Conservation (phyloP, 2,888 invertebrate species). For the Platycnemis pennipes region DNA sequence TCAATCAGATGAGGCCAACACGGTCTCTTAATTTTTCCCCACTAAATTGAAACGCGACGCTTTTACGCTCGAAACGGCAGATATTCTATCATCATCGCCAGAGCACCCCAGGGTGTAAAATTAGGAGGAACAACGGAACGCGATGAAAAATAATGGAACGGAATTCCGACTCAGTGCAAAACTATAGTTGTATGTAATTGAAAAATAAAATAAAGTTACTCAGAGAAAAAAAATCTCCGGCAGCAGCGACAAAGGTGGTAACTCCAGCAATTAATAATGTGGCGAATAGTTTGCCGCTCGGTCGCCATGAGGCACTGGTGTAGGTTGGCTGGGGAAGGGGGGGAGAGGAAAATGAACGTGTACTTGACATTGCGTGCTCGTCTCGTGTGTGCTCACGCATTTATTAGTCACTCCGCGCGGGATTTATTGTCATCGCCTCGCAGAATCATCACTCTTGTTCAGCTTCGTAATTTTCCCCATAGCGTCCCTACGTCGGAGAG, state of each 20-base stretch:
- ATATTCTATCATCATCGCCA: not conserved
- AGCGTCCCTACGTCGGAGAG: not conserved
- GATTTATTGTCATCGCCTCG: conserved; percentile 46
- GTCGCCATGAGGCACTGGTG: not conserved
- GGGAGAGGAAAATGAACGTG: not conserved
- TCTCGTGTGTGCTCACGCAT: conserved; percentile 46
- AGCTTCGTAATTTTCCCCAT: conserved; percentile 24
- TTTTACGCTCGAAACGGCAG: not conserved
- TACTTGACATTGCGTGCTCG: conserved; percentile 10
- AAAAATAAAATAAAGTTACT: not conserved
- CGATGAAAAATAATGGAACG: not conserved
- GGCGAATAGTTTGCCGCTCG: not conserved
- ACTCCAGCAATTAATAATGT: conserved; percentile 28
- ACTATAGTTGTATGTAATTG: not conserved
- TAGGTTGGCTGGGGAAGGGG: not conserved
- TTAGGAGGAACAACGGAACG: not conserved
- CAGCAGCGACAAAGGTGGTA: not conserved
- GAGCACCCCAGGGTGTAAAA: not conserved
- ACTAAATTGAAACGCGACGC: not conserved
- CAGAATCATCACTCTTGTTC: conserved; percentile 53
- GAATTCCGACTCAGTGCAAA: not conserved
- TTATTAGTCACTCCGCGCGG: conserved; percentile 55
- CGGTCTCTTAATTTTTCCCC: not conserved
- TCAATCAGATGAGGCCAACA: not conserved
- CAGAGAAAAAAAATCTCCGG: not conserved